Evolutionary conservation across 2,888 invertebrate genomes (phyloP), one percentile per base, ranked within the genome.

Genomic region (Cyrtodaria siliqua): DNA sequence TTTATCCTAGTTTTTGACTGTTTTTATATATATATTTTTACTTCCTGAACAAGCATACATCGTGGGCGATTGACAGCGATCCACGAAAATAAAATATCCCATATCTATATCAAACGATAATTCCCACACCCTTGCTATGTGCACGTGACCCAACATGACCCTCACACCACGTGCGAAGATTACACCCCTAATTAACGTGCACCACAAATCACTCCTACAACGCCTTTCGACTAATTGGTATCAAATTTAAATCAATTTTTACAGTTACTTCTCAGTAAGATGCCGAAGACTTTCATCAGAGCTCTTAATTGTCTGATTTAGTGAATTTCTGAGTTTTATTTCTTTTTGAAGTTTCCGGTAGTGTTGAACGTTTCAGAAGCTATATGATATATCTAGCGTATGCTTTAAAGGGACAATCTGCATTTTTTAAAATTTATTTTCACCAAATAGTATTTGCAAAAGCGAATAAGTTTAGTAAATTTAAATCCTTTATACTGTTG

Each of bases 341-440:
- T 27, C 56, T 61, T 24, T 79, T 79, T 79, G 75, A 79, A 64
- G 79, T 68, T 79, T 68, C 79, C 75, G 68, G 75, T 75, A 74
- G 40, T 40, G 27, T 26, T 8, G 33, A 33, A 33, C 33, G 12
- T 12, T 38, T 26, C 26, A 24, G 20, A 56, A 56, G 18, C 2
- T 16, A 27, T 18, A 24, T 38, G 62, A 47, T 53, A 56, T 62
- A 26, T 33, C 33, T 33, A 33, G 33, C 33, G n/a, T n/a, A n/a
- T n/a, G n/a, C n/a, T n/a, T n/a, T n/a, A n/a, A n/a, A n/a, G n/a
- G n/a, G n/a, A n/a, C n/a, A n/a, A n/a, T n/a, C n/a, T n/a, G n/a
- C n/a, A n/a, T n/a, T n/a, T n/a, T n/a, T n/a, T n/a, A n/a, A n/a
- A n/a, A n/a, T n/a, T n/a, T n/a, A n/a, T n/a, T n/a, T n/a, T n/a